Evolutionary conservation across 1,140 invertebrate species (phyloP).

Genomic region (Drosophila equinoxialis): DNA sequence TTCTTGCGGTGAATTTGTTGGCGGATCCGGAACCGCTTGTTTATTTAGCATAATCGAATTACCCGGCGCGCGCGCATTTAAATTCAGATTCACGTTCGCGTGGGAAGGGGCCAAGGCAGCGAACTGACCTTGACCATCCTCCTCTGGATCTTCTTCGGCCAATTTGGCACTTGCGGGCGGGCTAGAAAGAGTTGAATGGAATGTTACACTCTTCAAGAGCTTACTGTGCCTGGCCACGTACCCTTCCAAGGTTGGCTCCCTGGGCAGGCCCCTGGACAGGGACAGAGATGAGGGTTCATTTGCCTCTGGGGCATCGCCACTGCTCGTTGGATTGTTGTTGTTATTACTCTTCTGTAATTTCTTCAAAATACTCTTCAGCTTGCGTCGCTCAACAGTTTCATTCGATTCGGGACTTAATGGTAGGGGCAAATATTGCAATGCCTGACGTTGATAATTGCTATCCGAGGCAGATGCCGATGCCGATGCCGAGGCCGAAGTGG

Average conservation of each 20-base stretch:
- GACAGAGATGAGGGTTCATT: conserved; percentile 75
- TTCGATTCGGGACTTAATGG: conserved; percentile 88
- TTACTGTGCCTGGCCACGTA: conserved; percentile 94
- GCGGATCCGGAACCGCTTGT: conserved; percentile 37
- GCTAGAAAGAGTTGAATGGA: conserved; percentile 92
- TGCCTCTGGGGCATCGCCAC: conserved; percentile 83
- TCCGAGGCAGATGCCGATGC: conserved; percentile 55
- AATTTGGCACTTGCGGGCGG: conserved; percentile 86
- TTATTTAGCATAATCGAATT: conserved; percentile 24
- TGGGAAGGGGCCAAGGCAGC: conserved; percentile 46
- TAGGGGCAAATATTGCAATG: conserved; percentile 81
- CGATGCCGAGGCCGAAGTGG: conserved; percentile 47
- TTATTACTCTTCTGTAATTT: conserved; percentile 84
- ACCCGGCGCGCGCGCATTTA: conserved; percentile 15
- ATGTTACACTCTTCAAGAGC: conserved; percentile 94
- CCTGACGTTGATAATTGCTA: conserved; percentile 65
- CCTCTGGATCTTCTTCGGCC: conserved; percentile 50
- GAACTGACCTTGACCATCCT: conserved; percentile 31
- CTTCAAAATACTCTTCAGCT: conserved; percentile 93
- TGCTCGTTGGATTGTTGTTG: conserved; percentile 60
- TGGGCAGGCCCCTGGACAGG: conserved; percentile 52
- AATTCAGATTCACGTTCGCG: conserved; percentile 12
- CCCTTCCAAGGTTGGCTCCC: conserved; percentile 91
- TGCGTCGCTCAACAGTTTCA: conserved; percentile 91
- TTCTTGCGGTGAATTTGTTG: conserved; percentile 75